Conservation (phyloP, 2,113 vertebrate species). For the Nematolebias whitei region DNA sequence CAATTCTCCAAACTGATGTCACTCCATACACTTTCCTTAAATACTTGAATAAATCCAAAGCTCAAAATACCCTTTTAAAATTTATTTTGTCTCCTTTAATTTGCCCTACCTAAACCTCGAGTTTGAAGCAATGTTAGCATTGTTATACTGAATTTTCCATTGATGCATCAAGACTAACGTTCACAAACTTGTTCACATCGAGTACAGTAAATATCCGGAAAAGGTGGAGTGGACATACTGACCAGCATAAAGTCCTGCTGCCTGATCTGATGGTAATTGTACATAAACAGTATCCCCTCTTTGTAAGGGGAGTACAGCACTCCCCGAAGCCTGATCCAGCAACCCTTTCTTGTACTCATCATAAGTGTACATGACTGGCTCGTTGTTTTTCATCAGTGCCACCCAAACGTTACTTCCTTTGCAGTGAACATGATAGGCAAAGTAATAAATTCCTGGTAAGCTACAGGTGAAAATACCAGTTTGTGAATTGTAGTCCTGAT, state of each 20-base stretch:
- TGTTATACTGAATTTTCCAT: neutral
- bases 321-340: slow-evolving; percentile 96
- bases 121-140: slow-evolving; percentile 17
- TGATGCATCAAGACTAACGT: neutral
- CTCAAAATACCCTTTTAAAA: neutral
- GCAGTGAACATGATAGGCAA: slow-evolving; percentile 95
- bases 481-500: slow-evolving; percentile 95
- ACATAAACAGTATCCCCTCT: slow-evolving; percentile 90
- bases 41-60: neutral
- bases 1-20: too few relatives aligned
- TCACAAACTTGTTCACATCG: slow-evolving; percentile 82
- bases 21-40: too few relatives aligned
- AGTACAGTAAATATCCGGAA: slow-evolving; percentile 97
- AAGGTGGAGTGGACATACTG: slow-evolving; percentile 97
- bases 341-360: slow-evolving; percentile 97
- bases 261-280: slow-evolving; percentile 96
- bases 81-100: neutral
- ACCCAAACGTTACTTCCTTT: slow-evolving; percentile 97
- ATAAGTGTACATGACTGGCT: slow-evolving; percentile 97
- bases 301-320: slow-evolving; percentile 88
- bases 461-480: slow-evolving; percentile 94
- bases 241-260: slow-evolving; percentile 93
- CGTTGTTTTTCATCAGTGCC: slow-evolving; percentile 94
- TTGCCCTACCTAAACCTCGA: slow-evolving; percentile 9
- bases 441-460: slow-evolving; percentile 95